Conservation (phyloP, 2,113 vertebrate genomes). For the Sinocyclocheilus maitianheensis region DNA sequence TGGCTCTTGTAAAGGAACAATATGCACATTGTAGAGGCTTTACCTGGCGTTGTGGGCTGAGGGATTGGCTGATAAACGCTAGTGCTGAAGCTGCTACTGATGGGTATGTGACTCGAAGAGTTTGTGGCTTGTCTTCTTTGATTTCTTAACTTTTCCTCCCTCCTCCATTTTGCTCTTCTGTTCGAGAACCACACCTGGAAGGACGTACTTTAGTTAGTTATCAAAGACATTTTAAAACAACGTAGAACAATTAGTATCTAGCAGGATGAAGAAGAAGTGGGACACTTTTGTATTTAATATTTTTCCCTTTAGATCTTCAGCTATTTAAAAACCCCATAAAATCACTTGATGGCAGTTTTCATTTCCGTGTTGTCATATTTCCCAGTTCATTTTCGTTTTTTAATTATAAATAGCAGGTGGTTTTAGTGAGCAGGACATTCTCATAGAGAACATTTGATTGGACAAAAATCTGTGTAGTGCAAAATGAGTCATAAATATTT, state of each 20-base stretch:
- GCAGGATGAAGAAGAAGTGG: neutral
- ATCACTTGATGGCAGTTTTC: no score
- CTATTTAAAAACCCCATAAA: no score
- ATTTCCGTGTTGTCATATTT: neutral
- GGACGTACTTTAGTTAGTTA: neutral
- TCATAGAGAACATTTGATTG: neutral
- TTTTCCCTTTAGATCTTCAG: neutral
- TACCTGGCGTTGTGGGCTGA: constrained; percentile 92
- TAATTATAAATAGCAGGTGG: no score
- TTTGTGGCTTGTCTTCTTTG: constrained; percentile 93
- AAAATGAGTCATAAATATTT: no score
- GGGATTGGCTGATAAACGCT: constrained; percentile 94
- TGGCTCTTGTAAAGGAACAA: no score
- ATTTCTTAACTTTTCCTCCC: constrained; percentile 96
- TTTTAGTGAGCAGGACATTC: neutral
- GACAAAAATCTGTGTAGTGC: neutral
- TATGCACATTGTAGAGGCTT: neutral
- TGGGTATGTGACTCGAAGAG: constrained; percentile 94
- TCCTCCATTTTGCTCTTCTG: constrained; percentile 96
- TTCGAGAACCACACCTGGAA: constrained; percentile 98
- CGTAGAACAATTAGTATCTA: neutral
- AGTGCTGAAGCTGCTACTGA: constrained; percentile 97
- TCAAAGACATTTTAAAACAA: neutral
- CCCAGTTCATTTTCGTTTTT: neutral
- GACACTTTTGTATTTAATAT: neutral